Percentiles rank a stretch among this genome's conserved stretches.
Conservation (phyloP, 2,888 invertebrate species). For the Byasa hedistus region DNA sequence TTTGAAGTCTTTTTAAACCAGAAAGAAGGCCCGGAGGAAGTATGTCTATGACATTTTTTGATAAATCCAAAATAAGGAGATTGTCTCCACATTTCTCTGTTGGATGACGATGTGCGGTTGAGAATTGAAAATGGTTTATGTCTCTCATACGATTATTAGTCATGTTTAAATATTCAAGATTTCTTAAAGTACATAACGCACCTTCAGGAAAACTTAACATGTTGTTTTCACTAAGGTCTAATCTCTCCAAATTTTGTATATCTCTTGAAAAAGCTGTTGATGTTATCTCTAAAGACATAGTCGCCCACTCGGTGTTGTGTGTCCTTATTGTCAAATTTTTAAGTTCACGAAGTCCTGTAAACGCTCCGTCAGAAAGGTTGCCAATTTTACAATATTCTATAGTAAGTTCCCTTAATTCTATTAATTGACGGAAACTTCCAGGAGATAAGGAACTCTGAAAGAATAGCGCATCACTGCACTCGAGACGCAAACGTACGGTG, state of each 20-base stretch:
- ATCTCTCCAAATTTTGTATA: conserved; percentile 84
- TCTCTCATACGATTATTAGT: conserved; percentile 89
- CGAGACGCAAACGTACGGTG: conserved; percentile 86
- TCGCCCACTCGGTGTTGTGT: conserved; percentile 91
- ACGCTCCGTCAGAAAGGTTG: conserved; percentile 89
- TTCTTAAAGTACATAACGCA: conserved; percentile 86
- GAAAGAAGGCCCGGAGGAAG: conserved; percentile 86
- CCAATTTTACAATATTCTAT: conserved; percentile 92
- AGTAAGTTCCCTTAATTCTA: conserved; percentile 87
- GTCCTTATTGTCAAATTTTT: conserved; percentile 89
- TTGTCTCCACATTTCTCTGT: conserved; percentile 85
- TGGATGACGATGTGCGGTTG: conserved; percentile 77
- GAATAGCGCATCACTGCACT: conserved; percentile 89
- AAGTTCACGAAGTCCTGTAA: conserved; percentile 87
- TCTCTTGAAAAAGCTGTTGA: conserved; percentile 87
- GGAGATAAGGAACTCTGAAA: conserved; percentile 89
- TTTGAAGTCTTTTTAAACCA: conserved; percentile 84
- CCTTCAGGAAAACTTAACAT: conserved; percentile 89
- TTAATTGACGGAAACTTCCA: conserved; percentile 87
- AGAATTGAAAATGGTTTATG: conserved; percentile 85
- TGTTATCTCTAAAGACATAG: conserved; percentile 88
- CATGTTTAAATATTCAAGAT: conserved; percentile 87
- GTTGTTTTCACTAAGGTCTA: conserved; percentile 89
- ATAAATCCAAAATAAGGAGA: conserved; percentile 85
- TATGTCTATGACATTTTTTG: conserved; percentile 88